Evolutionary conservation across 2,113 vertebrate genomes (phyloP), one percentile per base, ranked within the genome.

Genomic region (Isichthys henryi): DNA sequence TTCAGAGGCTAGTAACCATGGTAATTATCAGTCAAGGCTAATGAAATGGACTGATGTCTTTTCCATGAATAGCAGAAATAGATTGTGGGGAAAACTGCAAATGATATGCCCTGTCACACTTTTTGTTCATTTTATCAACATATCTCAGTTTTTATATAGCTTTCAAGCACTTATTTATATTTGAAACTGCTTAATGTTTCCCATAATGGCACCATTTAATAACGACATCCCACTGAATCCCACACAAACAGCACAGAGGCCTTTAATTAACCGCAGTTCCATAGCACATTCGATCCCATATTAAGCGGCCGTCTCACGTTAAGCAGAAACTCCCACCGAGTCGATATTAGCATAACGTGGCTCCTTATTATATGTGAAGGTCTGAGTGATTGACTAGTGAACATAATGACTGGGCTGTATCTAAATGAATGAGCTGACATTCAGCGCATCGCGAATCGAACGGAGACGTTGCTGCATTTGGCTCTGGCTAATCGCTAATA

Each of bases 1-100:
- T 94, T 93, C 93, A 93, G 89, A 95, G 94, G 92, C 66, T 39
- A 91, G 93, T 93, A 93, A 95, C 92, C 94, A 91, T 94, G 94
- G 92, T 94, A 93, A 94, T 95, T 94, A 91, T 95, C 94, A 92
- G 92, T 90, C 93, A 84, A 85, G 23, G 9, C 45, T n/a, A 49
- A 45, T 49, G 45, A 49, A 85, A 27, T 48, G 46, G 19, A 8
- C 39, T 21, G 15, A 85, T 49, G 11, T 23, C 35, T 80, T 80
- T 80, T 80, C 74, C 35, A 43, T 6, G 74, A 43, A 11, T 86
- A 52, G 13, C 8, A 23, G 23, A 85, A 48, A n/a, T 27, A 27
- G 31, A 80, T 35, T 80, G 17, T 43, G 31, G 74, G 62, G 74
- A 80, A 43, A 43, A 43, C 15, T 80, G 35, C 17, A 80, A 43